Evolutionary conservation across 2,113 vertebrate genomes (phyloP).

Genomic region (Centrocercus urophasianus): DNA sequence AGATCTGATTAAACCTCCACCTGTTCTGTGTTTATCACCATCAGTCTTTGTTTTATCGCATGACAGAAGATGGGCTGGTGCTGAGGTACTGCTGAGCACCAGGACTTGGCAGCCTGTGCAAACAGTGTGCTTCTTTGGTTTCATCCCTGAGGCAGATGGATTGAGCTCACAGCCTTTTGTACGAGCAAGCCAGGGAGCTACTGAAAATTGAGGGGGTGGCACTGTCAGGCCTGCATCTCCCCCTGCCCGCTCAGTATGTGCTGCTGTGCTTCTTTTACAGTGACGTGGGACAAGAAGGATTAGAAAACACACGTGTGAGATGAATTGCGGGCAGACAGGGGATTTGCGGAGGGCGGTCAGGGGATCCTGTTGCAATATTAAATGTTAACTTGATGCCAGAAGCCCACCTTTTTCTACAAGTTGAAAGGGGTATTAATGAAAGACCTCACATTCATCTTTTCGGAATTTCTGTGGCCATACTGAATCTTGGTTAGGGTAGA

Average conservation of each 20-base stretch:
- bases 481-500: neutral
- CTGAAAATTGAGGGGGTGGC: neutral
- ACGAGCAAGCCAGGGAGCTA: neutral
- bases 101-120: neutral
- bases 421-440: neutral
- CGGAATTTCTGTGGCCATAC: neutral
- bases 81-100: neutral
- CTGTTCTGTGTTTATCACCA: conserved; percentile 57
- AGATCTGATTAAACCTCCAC: conserved; percentile 53
- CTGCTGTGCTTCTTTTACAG: neutral
- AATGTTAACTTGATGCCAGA: neutral
- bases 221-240: neutral
- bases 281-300: neutral
- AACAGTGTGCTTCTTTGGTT: conserved; percentile 40
- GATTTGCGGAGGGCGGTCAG: neutral
- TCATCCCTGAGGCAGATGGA: neutral
- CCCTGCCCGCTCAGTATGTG: neutral
- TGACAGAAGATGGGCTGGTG: neutral
- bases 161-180: neutral
- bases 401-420: neutral
- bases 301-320: fast-evolving
- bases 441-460: neutral
- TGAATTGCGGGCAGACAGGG: neutral
- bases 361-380: neutral
- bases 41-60: neutral